phyloP scores from a whole-genome alignment of 1,140 invertebrate species.

The Sinonovacula constricta region DNA sequence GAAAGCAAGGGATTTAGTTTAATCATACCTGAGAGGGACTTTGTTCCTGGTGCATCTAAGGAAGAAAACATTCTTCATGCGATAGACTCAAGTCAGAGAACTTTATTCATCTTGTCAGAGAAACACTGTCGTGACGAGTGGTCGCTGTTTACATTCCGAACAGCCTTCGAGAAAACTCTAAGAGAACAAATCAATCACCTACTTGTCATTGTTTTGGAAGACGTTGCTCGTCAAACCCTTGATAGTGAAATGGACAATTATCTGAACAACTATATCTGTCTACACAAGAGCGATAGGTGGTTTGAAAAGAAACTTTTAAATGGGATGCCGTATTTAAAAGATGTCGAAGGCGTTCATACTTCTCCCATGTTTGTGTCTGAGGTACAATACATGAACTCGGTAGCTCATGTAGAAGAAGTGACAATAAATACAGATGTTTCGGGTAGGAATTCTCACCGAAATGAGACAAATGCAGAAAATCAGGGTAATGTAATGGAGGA shows the following conservation, averaged over 20 bases:
- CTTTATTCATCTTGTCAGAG: constrained; percentile 59
- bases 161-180: constrained; percentile 60
- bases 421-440: too few relatives aligned
- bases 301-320: constrained; percentile 54
- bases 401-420: too few relatives aligned
- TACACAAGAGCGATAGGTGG: constrained; percentile 49
- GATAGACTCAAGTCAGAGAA: constrained; percentile 51
- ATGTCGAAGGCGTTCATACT: too few relatives aligned
- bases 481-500: too few relatives aligned
- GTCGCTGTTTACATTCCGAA: constrained; percentile 62
- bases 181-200: constrained; percentile 58
- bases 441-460: too few relatives aligned
- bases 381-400: too few relatives aligned
- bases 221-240: constrained; percentile 32
- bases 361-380: too few relatives aligned
- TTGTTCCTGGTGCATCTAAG: constrained; percentile 60
- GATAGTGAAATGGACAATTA: constrained; percentile 57
- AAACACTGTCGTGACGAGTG: constrained; percentile 60
- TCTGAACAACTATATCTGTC: constrained; percentile 53
- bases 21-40: constrained; percentile 62
- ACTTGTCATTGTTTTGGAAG: constrained; percentile 50
- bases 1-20: constrained; percentile 55
- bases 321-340: constrained; percentile 37
- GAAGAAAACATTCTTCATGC: constrained; percentile 68
- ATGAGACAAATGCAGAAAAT: too few relatives aligned